A percentile compares a stretch with the other conserved stretches of the same genome.
Conservation (phyloP, 2,113 vertebrate species). For the human (Homo sapiens) region GRCh38 chr5:108866501-108867000, state of each 20-base stretch:
- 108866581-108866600: too few species aligned
- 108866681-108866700: background rate
- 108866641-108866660: too few species aligned
- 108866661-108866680: too few species aligned
- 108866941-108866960: background rate
- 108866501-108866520: too few species aligned
- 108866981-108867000: constrained; percentile 31
- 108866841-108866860: background rate
- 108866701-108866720: background rate
- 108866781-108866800: background rate
- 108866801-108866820: background rate
- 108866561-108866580: too few species aligned
- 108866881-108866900: constrained; percentile 42
- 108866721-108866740: background rate
- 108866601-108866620: too few species aligned
- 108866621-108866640: too few species aligned
- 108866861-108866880: background rate
- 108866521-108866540: too few species aligned
- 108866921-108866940: background rate
- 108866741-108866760: background rate
- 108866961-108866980: background rate
- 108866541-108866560: too few species aligned
- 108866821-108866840: background rate
- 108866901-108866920: background rate
- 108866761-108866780: background rate